These are phyloP conservation scores for Sclerurus mexicanus DNA, from an alignment of 2,113 vertebrate genomes.

Conservation along the genomic window DNA sequence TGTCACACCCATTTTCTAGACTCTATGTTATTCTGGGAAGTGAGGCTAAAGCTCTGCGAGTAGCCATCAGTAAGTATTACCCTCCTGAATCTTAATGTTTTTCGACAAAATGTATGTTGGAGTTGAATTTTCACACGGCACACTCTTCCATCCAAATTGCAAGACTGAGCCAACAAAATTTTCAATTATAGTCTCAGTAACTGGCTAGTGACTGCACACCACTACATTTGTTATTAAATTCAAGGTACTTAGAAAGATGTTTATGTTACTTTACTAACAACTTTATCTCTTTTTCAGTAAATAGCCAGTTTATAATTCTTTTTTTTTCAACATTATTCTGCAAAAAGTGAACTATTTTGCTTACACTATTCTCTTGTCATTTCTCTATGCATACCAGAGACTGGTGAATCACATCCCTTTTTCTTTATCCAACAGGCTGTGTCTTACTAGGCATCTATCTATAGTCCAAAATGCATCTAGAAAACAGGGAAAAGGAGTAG, in stretches of 20 bases:
- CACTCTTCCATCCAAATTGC: neutral
- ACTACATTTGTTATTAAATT: neutral
- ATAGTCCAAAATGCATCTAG: neutral
- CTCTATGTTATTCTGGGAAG: neutral
- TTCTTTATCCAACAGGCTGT: neutral
- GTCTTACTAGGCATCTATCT: neutral
- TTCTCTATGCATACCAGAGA: neutral
- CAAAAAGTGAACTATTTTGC: neutral
- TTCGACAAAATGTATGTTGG: neutral
- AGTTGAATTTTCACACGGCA: neutral
- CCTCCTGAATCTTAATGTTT: neutral
- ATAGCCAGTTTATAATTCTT: neutral
- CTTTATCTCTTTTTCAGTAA: neutral
- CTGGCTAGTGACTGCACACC: neutral
- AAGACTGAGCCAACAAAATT: neutral
- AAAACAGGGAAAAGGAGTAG: neutral
- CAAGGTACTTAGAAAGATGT: neutral
- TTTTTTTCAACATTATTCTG: neutral
- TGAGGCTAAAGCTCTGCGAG: neutral
- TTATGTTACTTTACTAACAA: neutral
- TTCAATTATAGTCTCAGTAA: neutral
- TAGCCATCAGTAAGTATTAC: neutral
- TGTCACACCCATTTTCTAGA: neutral
- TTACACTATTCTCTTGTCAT: neutral
- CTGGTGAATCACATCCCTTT: neutral